Conservation (phyloP, 2,113 vertebrate genomes). For the Mormyrus lacerda region DNA sequence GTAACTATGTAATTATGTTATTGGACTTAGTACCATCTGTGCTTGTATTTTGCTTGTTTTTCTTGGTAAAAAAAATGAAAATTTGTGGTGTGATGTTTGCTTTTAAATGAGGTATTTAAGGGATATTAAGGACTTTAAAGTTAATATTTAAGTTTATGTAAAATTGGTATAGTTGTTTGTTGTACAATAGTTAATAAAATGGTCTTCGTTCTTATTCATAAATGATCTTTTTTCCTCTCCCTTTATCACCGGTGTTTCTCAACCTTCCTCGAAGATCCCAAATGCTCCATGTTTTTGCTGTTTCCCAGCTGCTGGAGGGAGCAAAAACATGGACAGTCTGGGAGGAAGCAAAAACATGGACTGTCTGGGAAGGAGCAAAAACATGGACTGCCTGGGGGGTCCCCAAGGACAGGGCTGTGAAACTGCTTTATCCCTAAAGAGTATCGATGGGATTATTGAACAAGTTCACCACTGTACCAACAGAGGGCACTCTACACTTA, state of each 20-base stretch:
- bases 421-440: neutral
- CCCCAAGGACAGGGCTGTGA: neutral
- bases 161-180: constrained; percentile 29
- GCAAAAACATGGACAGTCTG: neutral
- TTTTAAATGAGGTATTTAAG: constrained; percentile 36
- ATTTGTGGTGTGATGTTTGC: constrained; percentile 33
- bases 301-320: neutral
- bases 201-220: constrained; percentile 26
- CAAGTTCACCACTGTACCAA: neutral
- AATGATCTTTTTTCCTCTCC: neutral
- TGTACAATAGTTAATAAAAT: constrained; percentile 52
- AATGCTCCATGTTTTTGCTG: neutral
- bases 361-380: neutral
- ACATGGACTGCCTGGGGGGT: neutral
- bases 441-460: neutral
- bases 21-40: constrained; percentile 25
- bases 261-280: neutral
- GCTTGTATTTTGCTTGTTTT: constrained; percentile 28
- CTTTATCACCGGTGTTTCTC: neutral
- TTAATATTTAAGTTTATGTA: constrained; percentile 36
- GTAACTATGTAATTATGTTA: constrained; percentile 15
- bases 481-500: neutral
- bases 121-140: constrained; percentile 50
- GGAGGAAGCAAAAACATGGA: neutral
- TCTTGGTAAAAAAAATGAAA: constrained; percentile 4